phyloP scores from a whole-genome alignment of 2,797 vertebrate species.

The Cryptoblepharus egeriae region DNA sequence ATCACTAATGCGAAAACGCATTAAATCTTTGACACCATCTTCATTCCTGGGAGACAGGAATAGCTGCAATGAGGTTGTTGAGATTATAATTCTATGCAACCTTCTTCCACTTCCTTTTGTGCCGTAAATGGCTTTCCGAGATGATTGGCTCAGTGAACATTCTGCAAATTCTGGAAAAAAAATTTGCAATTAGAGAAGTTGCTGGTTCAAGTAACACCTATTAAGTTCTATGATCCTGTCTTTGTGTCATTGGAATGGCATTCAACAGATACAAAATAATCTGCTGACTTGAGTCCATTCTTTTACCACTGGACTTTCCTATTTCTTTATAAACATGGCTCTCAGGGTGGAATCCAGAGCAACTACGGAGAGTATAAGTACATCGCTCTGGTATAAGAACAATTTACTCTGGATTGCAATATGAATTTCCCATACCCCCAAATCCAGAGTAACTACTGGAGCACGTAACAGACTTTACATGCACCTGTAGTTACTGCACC shows the following conservation, averaged over 20 bases:
- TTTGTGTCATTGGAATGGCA: background rate
- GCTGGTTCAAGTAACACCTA: too few relatives aligned
- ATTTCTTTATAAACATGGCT: background rate
- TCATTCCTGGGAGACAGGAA: constrained; percentile 76
- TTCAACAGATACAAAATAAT: background rate
- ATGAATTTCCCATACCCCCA: too few relatives aligned
- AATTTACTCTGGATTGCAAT: too few relatives aligned
- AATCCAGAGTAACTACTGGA: too few relatives aligned
- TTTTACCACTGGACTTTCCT: too few relatives aligned
- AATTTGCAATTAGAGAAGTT: background rate
- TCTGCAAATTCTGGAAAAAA: constrained; percentile 29
- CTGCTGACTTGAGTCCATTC: too few relatives aligned
- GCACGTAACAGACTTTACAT: too few relatives aligned
- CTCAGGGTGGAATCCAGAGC: too few relatives aligned
- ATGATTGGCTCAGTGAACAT: constrained; percentile 63
- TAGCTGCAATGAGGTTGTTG: constrained; percentile 79
- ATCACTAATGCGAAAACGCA: constrained; percentile 98
- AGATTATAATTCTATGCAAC: constrained; percentile 79
- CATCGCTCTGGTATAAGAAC: too few relatives aligned
- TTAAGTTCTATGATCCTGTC: too few relatives aligned
- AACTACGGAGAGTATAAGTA: too few relatives aligned
- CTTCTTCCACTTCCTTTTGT: constrained; percentile 41
- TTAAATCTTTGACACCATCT: constrained; percentile 90
- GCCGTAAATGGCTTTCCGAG: constrained; percentile 61
- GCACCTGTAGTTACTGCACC: too few relatives aligned